Evolutionary conservation across 2,797 vertebrate species (phyloP).

Genomic region (Etheostoma nigrum): DNA sequence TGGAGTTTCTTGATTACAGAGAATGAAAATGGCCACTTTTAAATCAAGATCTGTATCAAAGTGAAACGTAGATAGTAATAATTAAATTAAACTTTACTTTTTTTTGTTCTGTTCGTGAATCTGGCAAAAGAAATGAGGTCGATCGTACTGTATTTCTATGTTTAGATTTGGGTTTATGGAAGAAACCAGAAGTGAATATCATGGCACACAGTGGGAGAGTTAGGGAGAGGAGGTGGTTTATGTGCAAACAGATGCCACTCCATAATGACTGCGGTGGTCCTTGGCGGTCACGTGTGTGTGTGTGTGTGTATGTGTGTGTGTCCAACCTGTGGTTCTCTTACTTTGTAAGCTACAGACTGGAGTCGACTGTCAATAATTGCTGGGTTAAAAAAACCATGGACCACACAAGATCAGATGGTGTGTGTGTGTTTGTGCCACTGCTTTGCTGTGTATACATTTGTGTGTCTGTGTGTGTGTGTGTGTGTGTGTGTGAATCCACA

Average conservation of each 20-base stretch:
- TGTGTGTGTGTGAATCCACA: background rate
- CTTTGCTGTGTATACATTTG: background rate
- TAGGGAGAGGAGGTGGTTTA: slow-evolving; percentile 59
- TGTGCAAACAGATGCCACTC: slow-evolving; percentile 70
- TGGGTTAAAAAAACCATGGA: slow-evolving; percentile 46
- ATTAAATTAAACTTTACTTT: slow-evolving; percentile 1
- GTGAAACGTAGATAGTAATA: slow-evolving; percentile 15
- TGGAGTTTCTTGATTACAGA: slow-evolving; percentile 35
- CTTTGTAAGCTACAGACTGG: slow-evolving; percentile 28
- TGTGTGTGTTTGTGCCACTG: background rate
- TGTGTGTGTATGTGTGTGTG: slow-evolving; percentile 26
- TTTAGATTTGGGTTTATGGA: slow-evolving; percentile 32
- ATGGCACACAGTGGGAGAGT: slow-evolving; percentile 32
- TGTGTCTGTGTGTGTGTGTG: background rate
- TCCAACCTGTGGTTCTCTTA: slow-evolving; percentile 7
- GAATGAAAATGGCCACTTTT: slow-evolving; percentile 24
- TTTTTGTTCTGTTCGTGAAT: background rate
- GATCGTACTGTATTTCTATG: slow-evolving; percentile 13
- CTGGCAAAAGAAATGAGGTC: background rate
- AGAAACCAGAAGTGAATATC: slow-evolving; percentile 25
- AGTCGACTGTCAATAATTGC: slow-evolving; percentile 47
- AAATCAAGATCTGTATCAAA: slow-evolving; percentile 31
- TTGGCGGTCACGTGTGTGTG: slow-evolving; percentile 31
- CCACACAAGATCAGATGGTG: slow-evolving; percentile 55
- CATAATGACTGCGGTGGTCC: slow-evolving; percentile 64